Evolutionary conservation across 2,113 vertebrate species (phyloP).

Genomic region (Sapajus apella): DNA sequence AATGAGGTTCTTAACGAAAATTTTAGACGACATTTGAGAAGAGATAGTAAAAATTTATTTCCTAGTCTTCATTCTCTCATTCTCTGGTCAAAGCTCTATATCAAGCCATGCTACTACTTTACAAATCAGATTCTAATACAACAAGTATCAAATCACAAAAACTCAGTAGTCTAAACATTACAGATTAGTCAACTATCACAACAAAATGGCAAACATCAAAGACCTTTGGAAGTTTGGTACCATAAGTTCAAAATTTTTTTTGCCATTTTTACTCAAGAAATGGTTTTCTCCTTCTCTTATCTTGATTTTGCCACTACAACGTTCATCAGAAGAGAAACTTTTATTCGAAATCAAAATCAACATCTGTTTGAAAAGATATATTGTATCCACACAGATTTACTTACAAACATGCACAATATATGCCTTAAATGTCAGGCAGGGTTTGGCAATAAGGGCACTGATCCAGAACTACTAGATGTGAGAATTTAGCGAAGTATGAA

Average conservation of each 20-base stretch:
- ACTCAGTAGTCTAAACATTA: background rate
- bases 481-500: background rate
- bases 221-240: background rate
- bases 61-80: background rate
- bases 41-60: background rate
- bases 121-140: background rate
- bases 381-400: background rate
- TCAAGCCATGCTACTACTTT: background rate
- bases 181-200: background rate
- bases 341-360: background rate
- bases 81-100: background rate
- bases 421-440: background rate
- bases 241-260: background rate
- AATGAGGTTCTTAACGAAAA: background rate
- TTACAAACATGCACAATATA: background rate
- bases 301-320: background rate
- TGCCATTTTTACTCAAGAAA: constrained; percentile 16
- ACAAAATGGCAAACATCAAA: background rate
- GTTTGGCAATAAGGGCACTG: background rate
- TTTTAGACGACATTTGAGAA: background rate
- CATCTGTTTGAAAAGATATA: background rate
- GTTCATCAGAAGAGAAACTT: background rate
- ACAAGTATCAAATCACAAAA: background rate
- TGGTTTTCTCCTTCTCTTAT: background rate
- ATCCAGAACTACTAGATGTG: background rate